Conservation (phyloP, 2,797 vertebrate genomes). For the Parotocinclus haroldoi region DNA sequence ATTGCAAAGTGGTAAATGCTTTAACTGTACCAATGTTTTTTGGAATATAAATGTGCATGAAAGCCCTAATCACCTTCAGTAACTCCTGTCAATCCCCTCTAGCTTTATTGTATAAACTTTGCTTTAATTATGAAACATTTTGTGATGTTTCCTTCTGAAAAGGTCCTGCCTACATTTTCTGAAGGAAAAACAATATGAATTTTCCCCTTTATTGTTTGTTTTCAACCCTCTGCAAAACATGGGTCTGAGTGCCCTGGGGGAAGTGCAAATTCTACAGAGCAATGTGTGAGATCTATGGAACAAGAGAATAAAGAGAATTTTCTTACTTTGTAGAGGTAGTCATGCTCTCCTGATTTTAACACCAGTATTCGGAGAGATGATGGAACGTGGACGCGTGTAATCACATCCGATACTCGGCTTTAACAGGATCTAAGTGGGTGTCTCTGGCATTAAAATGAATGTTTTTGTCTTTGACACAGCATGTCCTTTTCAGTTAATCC, state of each 20-base stretch:
- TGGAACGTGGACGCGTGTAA: not conserved
- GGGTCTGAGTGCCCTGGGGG: not conserved
- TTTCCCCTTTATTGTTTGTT: not conserved
- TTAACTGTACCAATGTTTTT: too few species aligned
- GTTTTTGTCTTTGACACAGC: not conserved
- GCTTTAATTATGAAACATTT: too few species aligned
- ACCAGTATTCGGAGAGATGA: not conserved
- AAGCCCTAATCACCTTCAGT: too few species aligned
- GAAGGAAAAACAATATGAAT: too few species aligned
- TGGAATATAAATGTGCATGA: too few species aligned
- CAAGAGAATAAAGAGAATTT: not conserved
- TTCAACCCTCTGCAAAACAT: not conserved
- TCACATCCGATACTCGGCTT: not conserved
- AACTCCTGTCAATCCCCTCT: too few species aligned
- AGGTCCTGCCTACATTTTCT: too few species aligned
- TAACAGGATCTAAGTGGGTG: not conserved
- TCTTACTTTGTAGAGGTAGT: too few species aligned
- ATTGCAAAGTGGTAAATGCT: too few species aligned
- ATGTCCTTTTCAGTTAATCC: slow-evolving; percentile 4
- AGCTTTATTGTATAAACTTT: too few species aligned
- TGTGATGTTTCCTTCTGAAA: too few species aligned
- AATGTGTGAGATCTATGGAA: not conserved
- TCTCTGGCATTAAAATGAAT: not conserved
- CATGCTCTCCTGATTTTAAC: not conserved
- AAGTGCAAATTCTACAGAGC: not conserved